Conservation (phyloP, 2,888 invertebrate genomes). For the Xestobium rufovillosum region DNA sequence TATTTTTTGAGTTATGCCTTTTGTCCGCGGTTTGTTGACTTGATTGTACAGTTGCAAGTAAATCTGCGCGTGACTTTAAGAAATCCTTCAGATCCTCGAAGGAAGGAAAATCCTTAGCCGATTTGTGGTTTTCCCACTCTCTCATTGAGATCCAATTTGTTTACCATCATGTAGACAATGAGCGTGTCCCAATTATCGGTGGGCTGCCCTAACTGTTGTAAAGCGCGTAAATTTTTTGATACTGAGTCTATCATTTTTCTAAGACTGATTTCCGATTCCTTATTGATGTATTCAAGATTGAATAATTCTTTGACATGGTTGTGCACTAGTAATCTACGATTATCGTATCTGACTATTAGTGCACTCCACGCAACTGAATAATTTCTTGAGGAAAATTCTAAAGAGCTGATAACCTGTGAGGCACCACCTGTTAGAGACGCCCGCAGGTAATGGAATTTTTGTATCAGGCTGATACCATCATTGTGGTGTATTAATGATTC, state of each 20-base stretch:
- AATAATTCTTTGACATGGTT: slow-evolving; percentile 21
- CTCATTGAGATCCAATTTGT: slow-evolving; percentile 14
- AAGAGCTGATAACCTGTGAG: slow-evolving; percentile 15
- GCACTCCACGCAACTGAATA: slow-evolving; percentile 19
- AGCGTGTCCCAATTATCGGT: slow-evolving; percentile 20
- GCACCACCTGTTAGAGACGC: slow-evolving; percentile 16
- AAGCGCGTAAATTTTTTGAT: slow-evolving; percentile 18
- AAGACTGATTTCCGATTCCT: slow-evolving; percentile 17
- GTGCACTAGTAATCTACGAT: slow-evolving; percentile 19
- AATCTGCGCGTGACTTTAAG: not conserved
- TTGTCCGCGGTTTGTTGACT: too few species aligned
- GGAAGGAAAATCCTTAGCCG: slow-evolving; percentile 5
- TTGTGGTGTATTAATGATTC: slow-evolving; percentile 16
- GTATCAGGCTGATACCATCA: slow-evolving; percentile 11
- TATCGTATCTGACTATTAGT: slow-evolving; percentile 20
- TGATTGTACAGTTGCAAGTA: too few species aligned
- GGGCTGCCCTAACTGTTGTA: too few species aligned
- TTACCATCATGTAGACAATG: slow-evolving; percentile 16
- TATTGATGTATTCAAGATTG: slow-evolving; percentile 12
- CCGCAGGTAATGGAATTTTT: slow-evolving; percentile 21
- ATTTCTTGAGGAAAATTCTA: slow-evolving; percentile 18
- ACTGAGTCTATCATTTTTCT: slow-evolving; percentile 18
- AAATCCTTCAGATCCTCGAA: slow-evolving; percentile 9
- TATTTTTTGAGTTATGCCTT: too few species aligned
- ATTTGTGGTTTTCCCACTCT: slow-evolving; percentile 15